A percentile compares a stretch with the other conserved stretches of the same genome.
Conservation (phyloP, 2,113 vertebrate species). For the Nestor notabilis region DNA sequence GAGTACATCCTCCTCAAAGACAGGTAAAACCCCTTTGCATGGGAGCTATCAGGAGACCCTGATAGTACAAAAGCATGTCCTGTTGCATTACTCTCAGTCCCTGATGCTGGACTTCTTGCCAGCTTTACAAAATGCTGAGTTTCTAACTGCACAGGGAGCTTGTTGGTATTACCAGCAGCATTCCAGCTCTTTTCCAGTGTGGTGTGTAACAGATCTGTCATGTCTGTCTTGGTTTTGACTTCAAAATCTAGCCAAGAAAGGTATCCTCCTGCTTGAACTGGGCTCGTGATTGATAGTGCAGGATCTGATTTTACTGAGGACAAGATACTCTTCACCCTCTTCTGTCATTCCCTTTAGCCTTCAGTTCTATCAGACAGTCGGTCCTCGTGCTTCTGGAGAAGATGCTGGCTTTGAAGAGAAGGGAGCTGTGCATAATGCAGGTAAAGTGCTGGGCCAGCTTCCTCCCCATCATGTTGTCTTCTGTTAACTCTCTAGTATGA, state of each 20-base stretch:
- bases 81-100: background rate
- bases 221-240: background rate
- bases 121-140: background rate
- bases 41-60: background rate
- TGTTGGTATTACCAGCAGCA: background rate
- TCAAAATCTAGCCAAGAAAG: background rate
- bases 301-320: background rate
- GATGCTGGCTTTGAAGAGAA: conserved; percentile 63
- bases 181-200: background rate
- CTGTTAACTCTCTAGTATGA: too few species aligned
- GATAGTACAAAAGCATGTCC: background rate
- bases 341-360: conserved; percentile 34
- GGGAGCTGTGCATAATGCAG: conserved; percentile 8
- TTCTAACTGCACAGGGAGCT: background rate
- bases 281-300: background rate
- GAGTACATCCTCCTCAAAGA: conserved; percentile 76
- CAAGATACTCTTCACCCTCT: background rate
- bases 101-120: background rate
- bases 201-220: background rate
- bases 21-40: conserved; percentile 38
- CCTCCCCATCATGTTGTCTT: background rate
- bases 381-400: conserved; percentile 71
- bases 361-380: conserved; percentile 44
- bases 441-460: conserved; percentile 3
- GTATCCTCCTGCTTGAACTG: background rate